Evolutionary conservation across 2,113 vertebrate species (phyloP), one percentile per base, ranked within the genome.

Genomic region (Eulacestoma nigropectus): DNA sequence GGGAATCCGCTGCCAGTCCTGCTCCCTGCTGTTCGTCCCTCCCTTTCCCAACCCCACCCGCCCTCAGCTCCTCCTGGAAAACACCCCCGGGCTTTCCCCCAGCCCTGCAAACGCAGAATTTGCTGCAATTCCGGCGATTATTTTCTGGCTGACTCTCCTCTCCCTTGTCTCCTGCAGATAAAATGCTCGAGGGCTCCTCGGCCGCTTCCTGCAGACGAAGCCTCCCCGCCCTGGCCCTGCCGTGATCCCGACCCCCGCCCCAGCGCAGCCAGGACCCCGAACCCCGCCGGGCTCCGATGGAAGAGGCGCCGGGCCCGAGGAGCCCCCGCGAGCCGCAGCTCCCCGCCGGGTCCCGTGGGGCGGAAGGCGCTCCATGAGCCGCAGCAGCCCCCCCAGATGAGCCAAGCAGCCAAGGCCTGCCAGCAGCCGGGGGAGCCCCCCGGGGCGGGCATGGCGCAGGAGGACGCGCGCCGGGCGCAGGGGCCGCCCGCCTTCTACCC

Each of bases 391-490:
- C 91, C 95, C 98, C 1, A 96, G 87, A 99, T 99, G 99, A 99
- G 97, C 97, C 98, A 98, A 60, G 49, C 97, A 56, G 96, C 96
- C 97, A 91, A 98, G 96, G 98, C 99, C 96, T 98, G 98, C 97
- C 98, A 98, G 95, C 98, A 98, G 95, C 97, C 98, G 96, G 98
- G 98, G 92, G 99, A 99, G 94, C 98, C 98, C 97, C 98, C 98
- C 35, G 98, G 96, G 92, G 98, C 98, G 83, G 98, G 98, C 74
- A 99, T 99, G 99, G 99, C 99, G 21, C 99, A 99, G 94, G 99
- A 99, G 91, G 99, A 99, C 47, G 97, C 97, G 79, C 98, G 97
- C 44, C 98, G 98, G 86, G 97, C 97, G 25, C 98, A 98, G 32
- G 98, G 98, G 95, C 97, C 99, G 79, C 97, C 99, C 79, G 95